Conservation (phyloP, 2,888 invertebrate genomes). For the Hermaeophaga mercurialis region DNA sequence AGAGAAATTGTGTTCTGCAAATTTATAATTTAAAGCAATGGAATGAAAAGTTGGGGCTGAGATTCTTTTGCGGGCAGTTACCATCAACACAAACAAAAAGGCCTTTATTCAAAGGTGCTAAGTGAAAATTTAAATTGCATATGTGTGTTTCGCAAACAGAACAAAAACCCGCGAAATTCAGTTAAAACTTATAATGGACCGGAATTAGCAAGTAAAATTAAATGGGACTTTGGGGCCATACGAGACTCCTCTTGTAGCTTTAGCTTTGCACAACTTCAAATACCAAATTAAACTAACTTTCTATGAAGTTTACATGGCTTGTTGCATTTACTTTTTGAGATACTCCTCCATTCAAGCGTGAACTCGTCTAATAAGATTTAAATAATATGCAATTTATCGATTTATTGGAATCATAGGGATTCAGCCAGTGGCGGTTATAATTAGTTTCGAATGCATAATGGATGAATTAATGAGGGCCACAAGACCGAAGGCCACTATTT, state of each 20-base stretch:
- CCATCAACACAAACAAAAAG: constrained; percentile 20
- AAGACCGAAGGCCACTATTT: too few relatives aligned
- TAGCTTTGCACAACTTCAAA: neutral
- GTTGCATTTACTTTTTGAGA: constrained; percentile 1
- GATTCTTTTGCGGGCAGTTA: neutral
- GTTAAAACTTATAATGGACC: constrained; percentile 34
- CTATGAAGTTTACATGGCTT: constrained; percentile 8
- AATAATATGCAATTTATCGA: too few relatives aligned
- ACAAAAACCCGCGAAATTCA: constrained; percentile 30
- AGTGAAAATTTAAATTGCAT: constrained; percentile 33
- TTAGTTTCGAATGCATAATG: too few relatives aligned
- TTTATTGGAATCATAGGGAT: too few relatives aligned
- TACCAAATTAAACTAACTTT: constrained; percentile 25
- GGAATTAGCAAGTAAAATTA: constrained; percentile 37
- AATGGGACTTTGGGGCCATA: constrained; percentile 22
- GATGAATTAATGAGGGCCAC: too few relatives aligned
- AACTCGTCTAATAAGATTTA: too few relatives aligned
- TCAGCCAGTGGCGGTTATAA: too few relatives aligned
- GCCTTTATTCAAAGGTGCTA: constrained; percentile 21
- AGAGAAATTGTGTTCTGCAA: too few relatives aligned
- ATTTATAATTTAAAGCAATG: too few relatives aligned
- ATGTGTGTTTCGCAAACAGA: constrained; percentile 30
- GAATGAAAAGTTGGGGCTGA: neutral
- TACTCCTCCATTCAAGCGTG: too few relatives aligned
- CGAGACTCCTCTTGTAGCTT: neutral